These are phyloP conservation scores for Catagonus wagneri DNA, from an alignment of 2,113 vertebrate species.

Conservation along the genomic window DNA sequence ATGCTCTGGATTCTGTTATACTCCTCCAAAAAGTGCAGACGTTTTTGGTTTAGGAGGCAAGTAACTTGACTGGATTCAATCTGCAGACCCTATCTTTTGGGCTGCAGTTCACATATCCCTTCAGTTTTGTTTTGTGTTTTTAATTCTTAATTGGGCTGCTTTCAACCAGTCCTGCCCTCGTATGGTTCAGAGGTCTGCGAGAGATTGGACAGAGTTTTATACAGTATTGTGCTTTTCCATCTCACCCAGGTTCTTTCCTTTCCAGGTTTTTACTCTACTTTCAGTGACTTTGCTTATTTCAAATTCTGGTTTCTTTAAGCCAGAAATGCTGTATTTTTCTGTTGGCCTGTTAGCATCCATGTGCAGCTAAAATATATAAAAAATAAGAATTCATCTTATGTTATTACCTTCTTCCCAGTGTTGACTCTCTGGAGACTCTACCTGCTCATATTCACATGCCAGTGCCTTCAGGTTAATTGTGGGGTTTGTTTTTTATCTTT, in stretches of 20 bases:
- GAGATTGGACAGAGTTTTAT: neutral
- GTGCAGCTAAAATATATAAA: neutral
- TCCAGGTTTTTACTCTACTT: neutral
- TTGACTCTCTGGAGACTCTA: neutral
- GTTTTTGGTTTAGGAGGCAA: slow-evolving; percentile 34
- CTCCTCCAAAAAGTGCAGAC: neutral
- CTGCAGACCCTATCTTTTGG: neutral
- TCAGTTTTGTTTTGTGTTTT: neutral
- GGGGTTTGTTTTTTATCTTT: neutral
- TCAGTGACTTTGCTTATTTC: neutral
- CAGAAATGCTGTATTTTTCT: neutral
- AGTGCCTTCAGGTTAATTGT: neutral
- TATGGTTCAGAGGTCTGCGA: neutral
- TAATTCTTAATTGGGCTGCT: neutral
- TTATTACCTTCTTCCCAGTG: neutral
- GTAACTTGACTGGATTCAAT: neutral
- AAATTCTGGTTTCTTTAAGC: neutral
- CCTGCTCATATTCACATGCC: neutral
- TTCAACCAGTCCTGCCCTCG: neutral
- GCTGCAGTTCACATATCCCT: neutral
- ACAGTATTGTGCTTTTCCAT: neutral
- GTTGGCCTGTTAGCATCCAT: neutral
- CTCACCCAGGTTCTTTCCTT: neutral
- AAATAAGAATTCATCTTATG: neutral
- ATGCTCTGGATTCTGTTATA: neutral